Conservation (phyloP, 2,888 invertebrate species). For the Pseudanteris insignis region DNA sequence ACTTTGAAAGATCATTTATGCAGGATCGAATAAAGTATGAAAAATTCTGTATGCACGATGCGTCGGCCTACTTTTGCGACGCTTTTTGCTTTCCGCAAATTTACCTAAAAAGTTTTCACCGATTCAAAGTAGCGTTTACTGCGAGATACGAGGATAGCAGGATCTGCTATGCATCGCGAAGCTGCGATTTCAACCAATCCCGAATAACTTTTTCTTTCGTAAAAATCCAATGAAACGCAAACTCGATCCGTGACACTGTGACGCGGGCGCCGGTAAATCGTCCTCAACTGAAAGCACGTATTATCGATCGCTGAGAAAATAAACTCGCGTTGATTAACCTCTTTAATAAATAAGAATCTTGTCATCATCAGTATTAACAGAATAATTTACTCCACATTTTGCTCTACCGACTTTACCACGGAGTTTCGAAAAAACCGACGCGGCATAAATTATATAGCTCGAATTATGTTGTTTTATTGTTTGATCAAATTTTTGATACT, state of each 20-base stretch:
- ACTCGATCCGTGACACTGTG: constrained; percentile 30
- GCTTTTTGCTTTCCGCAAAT: constrained; percentile 27
- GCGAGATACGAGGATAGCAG: constrained; percentile 12
- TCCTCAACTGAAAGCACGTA: constrained; percentile 27
- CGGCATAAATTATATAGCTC: no score
- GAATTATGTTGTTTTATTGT: no score
- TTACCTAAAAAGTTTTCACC: constrained; percentile 35
- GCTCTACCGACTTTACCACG: no score
- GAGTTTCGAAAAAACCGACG: no score
- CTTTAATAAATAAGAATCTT: constrained; percentile 27
- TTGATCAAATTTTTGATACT: no score
- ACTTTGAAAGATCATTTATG: constrained; percentile 31
- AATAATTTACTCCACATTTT: constrained; percentile 1
- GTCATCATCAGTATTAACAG: constrained; percentile 20
- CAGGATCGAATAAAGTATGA: constrained; percentile 23
- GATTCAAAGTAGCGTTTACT: constrained; percentile 24
- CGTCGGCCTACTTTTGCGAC: constrained; percentile 23
- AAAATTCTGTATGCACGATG: constrained; percentile 32
- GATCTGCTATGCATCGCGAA: constrained; percentile 17
- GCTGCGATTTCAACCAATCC: constrained; percentile 30
- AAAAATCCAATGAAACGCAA: constrained; percentile 37
- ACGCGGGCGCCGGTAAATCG: constrained; percentile 26
- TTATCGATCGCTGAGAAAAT: constrained; percentile 30
- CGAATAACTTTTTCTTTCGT: constrained; percentile 29
- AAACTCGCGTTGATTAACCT: constrained; percentile 33